Conservation (phyloP, 2,113 vertebrate species). For the Bubo blakistoni region DNA sequence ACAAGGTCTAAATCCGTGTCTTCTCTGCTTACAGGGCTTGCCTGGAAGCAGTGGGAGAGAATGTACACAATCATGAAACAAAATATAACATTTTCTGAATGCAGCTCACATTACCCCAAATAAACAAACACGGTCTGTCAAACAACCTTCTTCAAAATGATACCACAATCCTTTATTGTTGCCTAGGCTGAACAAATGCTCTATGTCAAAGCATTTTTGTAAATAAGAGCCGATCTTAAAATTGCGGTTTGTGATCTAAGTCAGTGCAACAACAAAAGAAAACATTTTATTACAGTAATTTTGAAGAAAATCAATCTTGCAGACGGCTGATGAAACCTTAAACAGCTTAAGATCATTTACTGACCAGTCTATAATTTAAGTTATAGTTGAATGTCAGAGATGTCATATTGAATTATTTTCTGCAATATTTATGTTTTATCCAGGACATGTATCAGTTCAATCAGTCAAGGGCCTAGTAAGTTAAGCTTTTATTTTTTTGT, state of each 20-base stretch:
- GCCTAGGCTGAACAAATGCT: constrained; percentile 78
- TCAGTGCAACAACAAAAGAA: constrained; percentile 78
- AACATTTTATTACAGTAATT: constrained; percentile 82
- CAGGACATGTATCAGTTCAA: constrained; percentile 56
- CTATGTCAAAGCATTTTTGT: constrained; percentile 82
- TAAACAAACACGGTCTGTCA: constrained; percentile 83
- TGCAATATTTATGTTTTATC: constrained; percentile 66
- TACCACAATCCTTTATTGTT: constrained; percentile 79
- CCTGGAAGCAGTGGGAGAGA: constrained; percentile 82
- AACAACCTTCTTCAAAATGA: constrained; percentile 82
- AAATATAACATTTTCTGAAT: constrained; percentile 82
- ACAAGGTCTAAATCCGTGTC: constrained; percentile 76
- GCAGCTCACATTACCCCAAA: constrained; percentile 81
- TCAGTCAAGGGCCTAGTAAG: constrained; percentile 41
- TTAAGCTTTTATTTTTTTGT: constrained; percentile 25
- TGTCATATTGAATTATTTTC: constrained; percentile 71
- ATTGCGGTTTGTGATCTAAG: constrained; percentile 80
- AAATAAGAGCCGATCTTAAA: constrained; percentile 82
- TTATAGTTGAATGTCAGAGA: constrained; percentile 69
- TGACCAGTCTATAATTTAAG: constrained; percentile 75
- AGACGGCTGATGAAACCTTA: constrained; percentile 76
- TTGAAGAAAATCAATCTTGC: constrained; percentile 78
- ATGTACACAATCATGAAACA: constrained; percentile 84
- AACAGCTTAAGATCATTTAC: constrained; percentile 79
- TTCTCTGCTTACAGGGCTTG: constrained; percentile 81